These are phyloP conservation scores for Hartigia nigra DNA, from an alignment of 2,888 invertebrate genomes.

Conservation along the genomic window DNA sequence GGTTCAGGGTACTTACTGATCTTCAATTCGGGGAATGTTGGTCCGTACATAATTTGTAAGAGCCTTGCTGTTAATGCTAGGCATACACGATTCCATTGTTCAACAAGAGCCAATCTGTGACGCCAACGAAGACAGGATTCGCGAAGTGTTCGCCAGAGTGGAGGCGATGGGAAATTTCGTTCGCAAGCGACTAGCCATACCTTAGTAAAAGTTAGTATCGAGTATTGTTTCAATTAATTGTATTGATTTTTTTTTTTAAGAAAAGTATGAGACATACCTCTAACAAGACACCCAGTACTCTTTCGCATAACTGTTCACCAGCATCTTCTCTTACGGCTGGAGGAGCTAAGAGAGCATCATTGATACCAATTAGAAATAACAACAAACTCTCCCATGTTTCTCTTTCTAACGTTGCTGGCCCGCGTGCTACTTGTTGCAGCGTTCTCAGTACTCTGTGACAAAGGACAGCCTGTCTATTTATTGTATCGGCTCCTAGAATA, in stretches of 20 bases:
- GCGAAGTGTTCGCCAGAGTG: slow-evolving; percentile 93
- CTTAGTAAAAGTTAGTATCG: slow-evolving; percentile 45
- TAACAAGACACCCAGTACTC: slow-evolving; percentile 92
- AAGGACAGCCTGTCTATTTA: slow-evolving; percentile 92
- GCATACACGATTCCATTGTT: slow-evolving; percentile 96
- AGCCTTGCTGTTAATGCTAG: slow-evolving; percentile 87
- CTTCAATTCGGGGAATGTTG: slow-evolving; percentile 83
- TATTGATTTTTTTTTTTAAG: background rate
- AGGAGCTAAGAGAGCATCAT: slow-evolving; percentile 90
- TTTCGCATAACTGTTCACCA: slow-evolving; percentile 94
- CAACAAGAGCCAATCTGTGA: slow-evolving; percentile 90
- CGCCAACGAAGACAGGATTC: slow-evolving; percentile 95
- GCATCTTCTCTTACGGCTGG: slow-evolving; percentile 94
- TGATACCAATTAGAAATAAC: slow-evolving; percentile 88
- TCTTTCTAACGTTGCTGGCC: slow-evolving; percentile 79
- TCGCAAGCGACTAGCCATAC: slow-evolving; percentile 81
- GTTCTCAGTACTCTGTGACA: slow-evolving; percentile 92
- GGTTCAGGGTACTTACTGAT: slow-evolving; percentile 71
- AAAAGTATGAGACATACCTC: slow-evolving; percentile 71
- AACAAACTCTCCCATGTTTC: slow-evolving; percentile 93
- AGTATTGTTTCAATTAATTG: background rate
- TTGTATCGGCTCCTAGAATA: slow-evolving; percentile 82
- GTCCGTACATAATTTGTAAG: slow-evolving; percentile 89
- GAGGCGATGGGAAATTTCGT: slow-evolving; percentile 92
- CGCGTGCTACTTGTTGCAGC: slow-evolving; percentile 82